Percentiles rank a stretch among this genome's conserved stretches.
Evolutionary conservation across 2,888 invertebrate species (phyloP).

Genomic region (Pachliopta kotzebuea): DNA sequence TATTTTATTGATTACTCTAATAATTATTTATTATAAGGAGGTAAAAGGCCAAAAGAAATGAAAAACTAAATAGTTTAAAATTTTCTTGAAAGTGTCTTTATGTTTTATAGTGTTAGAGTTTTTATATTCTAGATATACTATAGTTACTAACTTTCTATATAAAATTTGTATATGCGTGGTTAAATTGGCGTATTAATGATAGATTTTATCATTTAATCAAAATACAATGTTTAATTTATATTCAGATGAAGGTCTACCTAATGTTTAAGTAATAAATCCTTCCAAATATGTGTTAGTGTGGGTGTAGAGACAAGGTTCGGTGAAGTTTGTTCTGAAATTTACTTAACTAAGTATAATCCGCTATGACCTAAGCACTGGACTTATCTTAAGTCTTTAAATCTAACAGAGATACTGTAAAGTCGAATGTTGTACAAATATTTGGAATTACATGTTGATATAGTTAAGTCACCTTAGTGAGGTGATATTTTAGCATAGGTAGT

Average conservation of each 20-base stretch:
- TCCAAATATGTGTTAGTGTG: conserved; percentile 24
- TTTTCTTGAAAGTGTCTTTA: too few relatives aligned
- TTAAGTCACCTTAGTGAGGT: conserved; percentile 8
- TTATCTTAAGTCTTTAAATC: conserved; percentile 22
- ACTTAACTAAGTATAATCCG: conserved; percentile 9
- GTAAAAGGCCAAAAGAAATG: too few relatives aligned
- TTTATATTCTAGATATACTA: background rate
- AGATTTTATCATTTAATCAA: conserved; percentile 16
- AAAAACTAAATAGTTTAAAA: too few relatives aligned
- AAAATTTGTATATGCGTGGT: background rate
- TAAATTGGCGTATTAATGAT: background rate
- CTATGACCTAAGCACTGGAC: conserved; percentile 14
- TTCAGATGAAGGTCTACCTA: conserved; percentile 5
- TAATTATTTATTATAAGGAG: too few relatives aligned
- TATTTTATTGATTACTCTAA: too few relatives aligned
- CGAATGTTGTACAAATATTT: conserved; percentile 18
- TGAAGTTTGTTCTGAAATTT: conserved; percentile 21
- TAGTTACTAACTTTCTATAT: background rate
- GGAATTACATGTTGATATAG: background rate
- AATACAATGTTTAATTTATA: conserved; percentile 10
- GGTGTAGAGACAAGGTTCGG: conserved; percentile 9
- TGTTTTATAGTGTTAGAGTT: background rate
- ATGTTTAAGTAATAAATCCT: conserved; percentile 26
- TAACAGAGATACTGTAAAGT: conserved; percentile 4
- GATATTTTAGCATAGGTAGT: background rate